phyloP scores from a whole-genome alignment of 2,888 invertebrate species.

The Hetaerina titia region DNA sequence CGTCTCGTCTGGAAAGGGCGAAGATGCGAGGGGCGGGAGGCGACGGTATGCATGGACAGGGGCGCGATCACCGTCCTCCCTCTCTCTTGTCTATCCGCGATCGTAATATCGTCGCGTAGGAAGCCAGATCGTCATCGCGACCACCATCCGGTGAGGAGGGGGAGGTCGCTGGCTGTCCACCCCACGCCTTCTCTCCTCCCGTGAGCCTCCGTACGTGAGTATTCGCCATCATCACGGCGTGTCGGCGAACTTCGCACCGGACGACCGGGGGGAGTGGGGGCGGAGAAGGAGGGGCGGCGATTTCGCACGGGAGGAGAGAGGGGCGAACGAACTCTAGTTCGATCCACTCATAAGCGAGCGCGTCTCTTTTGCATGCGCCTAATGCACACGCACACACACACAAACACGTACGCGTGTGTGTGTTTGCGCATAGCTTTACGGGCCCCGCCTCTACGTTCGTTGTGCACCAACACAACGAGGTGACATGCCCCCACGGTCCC shows the following conservation, averaged over 20 bases:
- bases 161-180: not conserved
- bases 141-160: not conserved
- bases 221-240: not conserved
- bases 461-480: not conserved
- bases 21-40: too few relatives aligned
- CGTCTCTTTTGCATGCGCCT: not conserved
- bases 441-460: not conserved
- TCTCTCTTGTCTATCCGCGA: not conserved
- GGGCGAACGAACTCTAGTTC: not conserved
- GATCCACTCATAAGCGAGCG: not conserved
- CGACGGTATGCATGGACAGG: too few relatives aligned
- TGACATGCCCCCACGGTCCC: not conserved
- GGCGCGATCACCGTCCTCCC: not conserved
- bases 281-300: not conserved
- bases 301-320: not conserved
- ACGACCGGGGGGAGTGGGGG: not conserved
- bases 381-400: too few relatives aligned
- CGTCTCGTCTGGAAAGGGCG: not conserved
- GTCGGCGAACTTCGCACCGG: not conserved
- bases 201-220: not conserved
- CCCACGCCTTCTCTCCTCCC: too few relatives aligned
- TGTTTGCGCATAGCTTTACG: not conserved
- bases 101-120: conserved; percentile 19
- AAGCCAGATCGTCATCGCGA: not conserved
- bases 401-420: too few relatives aligned